Conservation (phyloP, 2,888 invertebrate genomes). For the Clanis bilineata region DNA sequence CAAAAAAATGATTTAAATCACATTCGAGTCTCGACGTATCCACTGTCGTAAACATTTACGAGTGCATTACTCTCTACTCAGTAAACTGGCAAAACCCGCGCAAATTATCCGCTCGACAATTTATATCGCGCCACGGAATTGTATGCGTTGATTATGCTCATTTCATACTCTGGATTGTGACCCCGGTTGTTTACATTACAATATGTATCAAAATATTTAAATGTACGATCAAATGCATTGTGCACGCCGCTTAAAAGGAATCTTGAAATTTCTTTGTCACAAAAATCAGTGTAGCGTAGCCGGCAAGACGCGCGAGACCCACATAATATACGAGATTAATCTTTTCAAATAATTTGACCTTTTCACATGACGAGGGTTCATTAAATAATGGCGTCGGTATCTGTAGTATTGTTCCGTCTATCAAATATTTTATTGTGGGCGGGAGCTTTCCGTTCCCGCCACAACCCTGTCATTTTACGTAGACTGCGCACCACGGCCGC, state of each 20-base stretch:
- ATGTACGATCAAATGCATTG: conserved; percentile 25
- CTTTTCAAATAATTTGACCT: conserved; percentile 82
- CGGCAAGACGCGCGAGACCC: conserved; percentile 67
- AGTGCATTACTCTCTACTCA: conserved; percentile 71
- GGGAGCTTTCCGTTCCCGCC: conserved; percentile 35
- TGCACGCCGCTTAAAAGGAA: not conserved
- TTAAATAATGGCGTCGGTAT: conserved; percentile 79
- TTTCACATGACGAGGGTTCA: conserved; percentile 81
- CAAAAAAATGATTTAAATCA: conserved; percentile 69
- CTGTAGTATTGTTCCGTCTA: conserved; percentile 79
- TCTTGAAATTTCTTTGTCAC: conserved; percentile 35
- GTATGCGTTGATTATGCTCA: conserved; percentile 36
- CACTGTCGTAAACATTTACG: conserved; percentile 76
- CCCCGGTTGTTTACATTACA: conserved; percentile 26
- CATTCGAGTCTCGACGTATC: conserved; percentile 62
- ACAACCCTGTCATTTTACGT: conserved; percentile 16
- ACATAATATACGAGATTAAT: conserved; percentile 81
- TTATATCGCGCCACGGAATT: conserved; percentile 42
- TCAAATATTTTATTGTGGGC: conserved; percentile 71
- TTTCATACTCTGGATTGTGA: conserved; percentile 22
- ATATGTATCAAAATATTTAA: conserved; percentile 45
- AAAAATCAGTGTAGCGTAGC: conserved; percentile 72
- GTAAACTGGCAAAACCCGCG: conserved; percentile 57
- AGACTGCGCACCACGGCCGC: conserved; percentile 18
- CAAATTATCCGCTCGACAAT: conserved; percentile 57